These are phyloP conservation scores for Beroe forskalii DNA, from an alignment of 37 sponge, comb jelly and placozoan species.

Conservation along the genomic window DNA sequence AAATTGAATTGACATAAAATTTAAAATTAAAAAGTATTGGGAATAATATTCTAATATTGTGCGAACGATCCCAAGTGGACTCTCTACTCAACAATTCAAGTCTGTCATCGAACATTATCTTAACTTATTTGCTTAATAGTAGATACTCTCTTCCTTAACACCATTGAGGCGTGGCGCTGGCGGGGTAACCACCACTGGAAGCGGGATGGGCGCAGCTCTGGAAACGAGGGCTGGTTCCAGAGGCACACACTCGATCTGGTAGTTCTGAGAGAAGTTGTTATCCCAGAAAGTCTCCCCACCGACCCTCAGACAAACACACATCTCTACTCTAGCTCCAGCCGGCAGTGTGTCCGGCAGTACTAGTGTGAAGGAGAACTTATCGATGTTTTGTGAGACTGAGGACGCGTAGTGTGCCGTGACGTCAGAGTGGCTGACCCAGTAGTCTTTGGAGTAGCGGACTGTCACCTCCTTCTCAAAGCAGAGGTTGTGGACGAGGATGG, in stretches of 20 bases:
- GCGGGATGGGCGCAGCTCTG: too few species aligned
- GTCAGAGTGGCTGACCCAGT: constrained; percentile 6
- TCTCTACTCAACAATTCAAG: too few species aligned
- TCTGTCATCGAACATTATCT: too few species aligned
- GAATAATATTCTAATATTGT: too few species aligned
- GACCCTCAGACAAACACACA: not conserved
- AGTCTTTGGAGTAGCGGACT: constrained; percentile 28
- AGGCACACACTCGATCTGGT: constrained; percentile 56
- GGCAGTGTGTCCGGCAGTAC: not conserved
- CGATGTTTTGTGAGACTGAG: not conserved
- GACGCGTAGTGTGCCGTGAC: not conserved
- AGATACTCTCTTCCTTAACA: too few species aligned
- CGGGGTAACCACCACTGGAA: too few species aligned
- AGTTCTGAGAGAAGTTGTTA: constrained; percentile 11
- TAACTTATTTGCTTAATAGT: too few species aligned
- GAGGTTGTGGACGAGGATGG: constrained; percentile 40
- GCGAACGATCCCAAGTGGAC: too few species aligned
- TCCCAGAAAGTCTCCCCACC: constrained; percentile 40
- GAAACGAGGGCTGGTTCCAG: too few species aligned
- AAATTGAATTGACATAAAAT: not conserved
- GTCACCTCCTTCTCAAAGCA: constrained; percentile 27
- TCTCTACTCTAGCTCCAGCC: constrained; percentile 20
- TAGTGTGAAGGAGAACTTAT: constrained; percentile 24
- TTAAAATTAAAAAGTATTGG: not conserved
- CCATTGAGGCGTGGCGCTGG: too few species aligned